phyloP scores from a whole-genome alignment of 2,888 invertebrate genomes.

The Lepeophtheirus nordmannii region DNA sequence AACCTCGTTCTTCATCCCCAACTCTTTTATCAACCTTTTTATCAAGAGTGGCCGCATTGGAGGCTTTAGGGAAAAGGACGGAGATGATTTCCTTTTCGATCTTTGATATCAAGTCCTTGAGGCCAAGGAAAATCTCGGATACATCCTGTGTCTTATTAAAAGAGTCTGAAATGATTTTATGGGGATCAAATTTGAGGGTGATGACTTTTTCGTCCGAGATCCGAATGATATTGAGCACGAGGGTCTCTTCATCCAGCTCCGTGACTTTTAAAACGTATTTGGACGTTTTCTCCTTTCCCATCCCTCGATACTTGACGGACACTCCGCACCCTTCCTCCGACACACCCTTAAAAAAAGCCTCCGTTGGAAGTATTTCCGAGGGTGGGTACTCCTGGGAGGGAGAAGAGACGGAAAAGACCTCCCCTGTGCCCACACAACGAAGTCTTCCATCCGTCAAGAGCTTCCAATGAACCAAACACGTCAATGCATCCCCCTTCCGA shows the following conservation, averaged over 20 bases:
- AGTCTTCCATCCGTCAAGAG: background rate
- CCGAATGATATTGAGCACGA: background rate
- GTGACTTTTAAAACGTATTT: background rate
- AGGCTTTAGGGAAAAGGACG: background rate
- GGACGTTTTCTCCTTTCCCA: background rate
- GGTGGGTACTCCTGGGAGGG: background rate
- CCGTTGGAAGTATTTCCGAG: background rate
- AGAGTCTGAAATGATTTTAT: background rate
- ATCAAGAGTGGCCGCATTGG: background rate
- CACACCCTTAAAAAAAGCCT: background rate
- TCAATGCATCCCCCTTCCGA: background rate
- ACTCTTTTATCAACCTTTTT: background rate
- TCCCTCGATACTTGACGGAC: background rate
- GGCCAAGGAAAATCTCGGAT: background rate
- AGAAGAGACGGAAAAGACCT: background rate
- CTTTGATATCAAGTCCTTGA: background rate
- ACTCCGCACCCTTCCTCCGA: background rate
- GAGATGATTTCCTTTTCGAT: background rate
- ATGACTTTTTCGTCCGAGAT: constrained; percentile 2
- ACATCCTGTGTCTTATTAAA: background rate
- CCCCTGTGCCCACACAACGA: constrained; percentile 1
- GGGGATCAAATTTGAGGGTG: background rate
- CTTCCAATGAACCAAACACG: background rate
- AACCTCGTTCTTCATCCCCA: no score
- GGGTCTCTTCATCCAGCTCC: background rate